These are phyloP conservation scores for Chionodraco myersi DNA, from an alignment of 2,113 vertebrate species.

Conservation along the genomic window DNA sequence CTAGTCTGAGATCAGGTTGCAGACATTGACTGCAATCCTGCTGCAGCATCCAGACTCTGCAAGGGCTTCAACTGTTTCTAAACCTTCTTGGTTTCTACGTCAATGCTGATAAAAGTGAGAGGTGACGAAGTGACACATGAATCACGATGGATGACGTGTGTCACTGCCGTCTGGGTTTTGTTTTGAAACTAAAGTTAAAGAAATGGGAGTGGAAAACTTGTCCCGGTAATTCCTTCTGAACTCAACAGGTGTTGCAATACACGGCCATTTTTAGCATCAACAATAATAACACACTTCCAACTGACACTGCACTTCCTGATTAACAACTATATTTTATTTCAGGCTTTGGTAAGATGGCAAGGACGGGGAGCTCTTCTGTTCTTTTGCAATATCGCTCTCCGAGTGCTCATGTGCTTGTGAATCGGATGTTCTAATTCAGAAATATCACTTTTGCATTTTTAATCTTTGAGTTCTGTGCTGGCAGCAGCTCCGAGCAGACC, in stretches of 20 bases:
- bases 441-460: slow-evolving; percentile 9
- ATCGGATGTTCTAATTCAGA: neutral
- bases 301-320: neutral
- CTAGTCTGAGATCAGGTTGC: slow-evolving; percentile 28
- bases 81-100: neutral
- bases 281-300: slow-evolving; percentile 10
- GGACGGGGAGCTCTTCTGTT: neutral
- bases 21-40: slow-evolving; percentile 14
- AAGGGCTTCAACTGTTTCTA: neutral
- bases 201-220: neutral
- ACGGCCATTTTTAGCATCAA: neutral
- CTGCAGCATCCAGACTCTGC: slow-evolving; percentile 9
- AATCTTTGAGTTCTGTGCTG: neutral
- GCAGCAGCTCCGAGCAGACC: slow-evolving; percentile 7
- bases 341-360: neutral
- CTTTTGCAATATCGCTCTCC: slow-evolving; percentile 8
- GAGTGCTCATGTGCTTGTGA: neutral
- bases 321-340: slow-evolving; percentile 13
- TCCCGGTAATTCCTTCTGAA: neutral
- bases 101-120: too few species aligned
- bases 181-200: neutral
- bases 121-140: neutral
- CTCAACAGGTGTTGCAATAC: neutral
- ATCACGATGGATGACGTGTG: neutral
- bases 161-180: neutral